A percentile compares a stretch with the other conserved stretches of the same genome.
Evolutionary conservation across 2,888 invertebrate species (phyloP).

Genomic region (Crematogaster levior): DNA sequence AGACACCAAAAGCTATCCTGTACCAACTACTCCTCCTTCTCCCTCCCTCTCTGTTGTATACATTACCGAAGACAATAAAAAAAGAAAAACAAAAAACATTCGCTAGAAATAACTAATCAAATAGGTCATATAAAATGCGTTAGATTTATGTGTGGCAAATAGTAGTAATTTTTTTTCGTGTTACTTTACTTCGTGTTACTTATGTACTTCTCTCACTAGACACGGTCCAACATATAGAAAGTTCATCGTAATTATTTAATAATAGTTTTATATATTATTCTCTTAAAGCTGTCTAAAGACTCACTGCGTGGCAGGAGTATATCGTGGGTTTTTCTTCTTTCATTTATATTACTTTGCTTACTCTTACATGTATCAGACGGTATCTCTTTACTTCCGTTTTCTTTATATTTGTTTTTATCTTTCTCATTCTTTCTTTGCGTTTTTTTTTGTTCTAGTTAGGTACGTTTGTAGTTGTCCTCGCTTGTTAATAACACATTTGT

Average conservation of each 20-base stretch:
- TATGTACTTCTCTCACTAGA: slow-evolving; percentile 84
- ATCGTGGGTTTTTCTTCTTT: slow-evolving; percentile 75
- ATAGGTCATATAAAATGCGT: slow-evolving; percentile 79
- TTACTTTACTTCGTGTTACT: slow-evolving; percentile 81
- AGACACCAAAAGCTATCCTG: slow-evolving; percentile 83
- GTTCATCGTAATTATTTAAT: slow-evolving; percentile 84
- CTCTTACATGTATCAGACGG: slow-evolving; percentile 65
- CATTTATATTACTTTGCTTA: slow-evolving; percentile 75
- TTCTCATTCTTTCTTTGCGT: slow-evolving; percentile 47
- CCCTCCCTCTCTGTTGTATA: slow-evolving; percentile 73
- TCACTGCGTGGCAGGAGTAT: slow-evolving; percentile 84
- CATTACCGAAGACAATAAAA: slow-evolving; percentile 6
- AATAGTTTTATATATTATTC: slow-evolving; percentile 84
- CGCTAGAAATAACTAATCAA: slow-evolving; percentile 74
- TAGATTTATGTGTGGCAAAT: slow-evolving; percentile 76
- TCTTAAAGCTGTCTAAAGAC: slow-evolving; percentile 85
- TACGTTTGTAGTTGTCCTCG: slow-evolving; percentile 80
- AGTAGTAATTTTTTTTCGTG: slow-evolving; percentile 69
- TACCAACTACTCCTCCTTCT: slow-evolving; percentile 71
- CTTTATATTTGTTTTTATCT: slow-evolving; percentile 57
- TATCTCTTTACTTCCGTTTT: slow-evolving; percentile 60
- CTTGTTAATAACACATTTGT: slow-evolving; percentile 68
- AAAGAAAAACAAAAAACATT: slow-evolving; percentile 69
- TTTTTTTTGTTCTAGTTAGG: slow-evolving; percentile 73
- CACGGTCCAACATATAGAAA: slow-evolving; percentile 85